These are phyloP conservation scores for Cynodonichthys magdalenae DNA, from an alignment of 2,797 vertebrate genomes.

Conservation along the genomic window DNA sequence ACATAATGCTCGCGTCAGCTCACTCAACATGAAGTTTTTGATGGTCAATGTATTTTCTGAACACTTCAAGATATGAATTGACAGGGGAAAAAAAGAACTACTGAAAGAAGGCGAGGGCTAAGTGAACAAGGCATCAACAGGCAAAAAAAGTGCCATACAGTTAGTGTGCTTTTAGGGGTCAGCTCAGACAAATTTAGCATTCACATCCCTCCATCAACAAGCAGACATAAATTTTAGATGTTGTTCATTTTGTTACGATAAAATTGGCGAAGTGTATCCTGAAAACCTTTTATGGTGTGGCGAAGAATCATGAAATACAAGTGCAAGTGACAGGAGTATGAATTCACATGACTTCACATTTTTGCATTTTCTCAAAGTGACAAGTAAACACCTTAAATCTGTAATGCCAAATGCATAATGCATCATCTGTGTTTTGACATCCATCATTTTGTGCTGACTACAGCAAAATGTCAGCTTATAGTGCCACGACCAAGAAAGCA, in stretches of 20 bases:
- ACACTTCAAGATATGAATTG: conserved; percentile 54
- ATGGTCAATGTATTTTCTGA: conserved; percentile 42
- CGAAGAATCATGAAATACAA: conserved; percentile 90
- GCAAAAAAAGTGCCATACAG: conserved; percentile 56
- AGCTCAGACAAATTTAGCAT: conserved; percentile 82
- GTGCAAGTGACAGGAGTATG: conserved; percentile 90
- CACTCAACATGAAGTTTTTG: conserved; percentile 49
- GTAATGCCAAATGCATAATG: conserved; percentile 99
- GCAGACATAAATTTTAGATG: conserved; percentile 85
- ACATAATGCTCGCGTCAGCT: conserved; percentile 54
- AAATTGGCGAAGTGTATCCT: conserved; percentile 86
- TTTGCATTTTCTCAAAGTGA: conserved; percentile 98
- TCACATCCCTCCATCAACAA: conserved; percentile 81
- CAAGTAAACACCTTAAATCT: conserved; percentile 99
- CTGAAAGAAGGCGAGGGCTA: conserved; percentile 22
- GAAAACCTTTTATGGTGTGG: conserved; percentile 91
- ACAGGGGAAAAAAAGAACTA: conserved; percentile 36
- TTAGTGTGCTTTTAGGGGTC: conserved; percentile 81
- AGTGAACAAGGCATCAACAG: conserved; percentile 56
- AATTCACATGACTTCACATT: conserved; percentile 97
- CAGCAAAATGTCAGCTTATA: conserved; percentile 88
- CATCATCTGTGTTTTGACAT: conserved; percentile 98
- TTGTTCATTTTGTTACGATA: conserved; percentile 86
- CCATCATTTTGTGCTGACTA: conserved; percentile 98
- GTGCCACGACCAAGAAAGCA: conserved; percentile 86